Base-by-base conservation (phyloP, 92 coral and sea anemone genomes). In the Zoanthus solanderi region DNA sequence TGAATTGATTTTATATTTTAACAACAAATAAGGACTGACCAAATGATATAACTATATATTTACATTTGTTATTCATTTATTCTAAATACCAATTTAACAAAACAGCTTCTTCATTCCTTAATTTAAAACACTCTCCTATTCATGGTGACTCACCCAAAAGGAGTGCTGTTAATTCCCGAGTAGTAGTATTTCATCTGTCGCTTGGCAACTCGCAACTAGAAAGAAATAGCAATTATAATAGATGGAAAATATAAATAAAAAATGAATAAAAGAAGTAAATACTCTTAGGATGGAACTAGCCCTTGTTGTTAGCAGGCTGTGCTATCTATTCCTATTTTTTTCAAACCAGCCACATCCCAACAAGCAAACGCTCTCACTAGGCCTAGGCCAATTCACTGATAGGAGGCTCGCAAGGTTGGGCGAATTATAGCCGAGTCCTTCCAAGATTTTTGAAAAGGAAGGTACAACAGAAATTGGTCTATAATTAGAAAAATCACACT, bases 171-270 rank as follows among this genome's bases (percentile, higher is more conserved):
- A 53, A 97, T 71, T 52, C 92, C 94, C n/a, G 87, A 92, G 83
- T 69, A 91, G 73, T 88, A 97, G 71, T 82, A 91, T 12, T 95
- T 79, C 91, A 95, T 75, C 48, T 65, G 66, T 54, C 92, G 92
- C 79, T 92, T 95, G 15, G 57, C 78, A 72, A 97, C 98, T 75
- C 99, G 94, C 42, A 94, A 79, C 95, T 93, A 79, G 14, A 8
- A 71, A 34, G 56, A 53, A 14, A 7, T 12, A 45, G 69, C 10
- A 76, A 52, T 9, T 10, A 58, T 0, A 42, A 18, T 50, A 15
- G 13, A 17, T 7, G 4, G 9, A 14, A 5, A 63, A 63, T 23
- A 17, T 4, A 16, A 17, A 60, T 60, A n/a, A 16, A 63, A 63
- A 17, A 23, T 6, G 3, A 63, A 63, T n/a, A 28, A 7, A n/a